Percentiles rank a stretch among this genome's conserved stretches.
Evolutionary conservation across 2,113 vertebrate genomes (phyloP).

Genomic region (Alectura lathami): DNA sequence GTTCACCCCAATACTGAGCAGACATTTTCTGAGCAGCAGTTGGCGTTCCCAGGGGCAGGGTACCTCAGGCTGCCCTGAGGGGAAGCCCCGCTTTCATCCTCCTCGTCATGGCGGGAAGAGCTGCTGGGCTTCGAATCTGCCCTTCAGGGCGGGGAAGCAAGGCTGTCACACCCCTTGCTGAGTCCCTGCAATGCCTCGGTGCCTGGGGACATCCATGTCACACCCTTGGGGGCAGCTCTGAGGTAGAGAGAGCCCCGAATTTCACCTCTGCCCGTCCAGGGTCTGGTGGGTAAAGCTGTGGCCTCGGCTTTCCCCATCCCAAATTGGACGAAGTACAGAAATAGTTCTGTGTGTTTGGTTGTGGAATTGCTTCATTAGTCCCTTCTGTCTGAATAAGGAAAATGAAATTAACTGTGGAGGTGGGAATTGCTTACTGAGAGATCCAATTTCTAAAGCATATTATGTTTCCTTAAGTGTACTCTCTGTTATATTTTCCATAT

Average conservation of each 20-base stretch:
- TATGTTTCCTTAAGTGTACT: background rate
- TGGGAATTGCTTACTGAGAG: background rate
- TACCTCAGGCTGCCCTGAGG: background rate
- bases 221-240: no score
- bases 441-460: background rate
- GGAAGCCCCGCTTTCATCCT: background rate
- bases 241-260: background rate
- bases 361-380: background rate
- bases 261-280: background rate
- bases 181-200: background rate
- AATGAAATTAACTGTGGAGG: background rate
- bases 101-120: background rate
- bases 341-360: background rate
- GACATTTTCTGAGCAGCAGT: background rate
- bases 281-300: accelerated
- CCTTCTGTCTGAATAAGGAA: background rate
- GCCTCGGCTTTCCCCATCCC: background rate
- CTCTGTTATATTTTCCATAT: background rate
- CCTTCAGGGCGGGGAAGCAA: accelerated
- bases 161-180: background rate
- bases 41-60: accelerated
- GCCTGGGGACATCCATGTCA: accelerated
- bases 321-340: background rate
- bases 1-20: accelerated
- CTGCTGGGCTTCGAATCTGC: background rate